phyloP scores from a whole-genome alignment of 2,888 invertebrate genomes.

The Odontocerum albicorne region DNA sequence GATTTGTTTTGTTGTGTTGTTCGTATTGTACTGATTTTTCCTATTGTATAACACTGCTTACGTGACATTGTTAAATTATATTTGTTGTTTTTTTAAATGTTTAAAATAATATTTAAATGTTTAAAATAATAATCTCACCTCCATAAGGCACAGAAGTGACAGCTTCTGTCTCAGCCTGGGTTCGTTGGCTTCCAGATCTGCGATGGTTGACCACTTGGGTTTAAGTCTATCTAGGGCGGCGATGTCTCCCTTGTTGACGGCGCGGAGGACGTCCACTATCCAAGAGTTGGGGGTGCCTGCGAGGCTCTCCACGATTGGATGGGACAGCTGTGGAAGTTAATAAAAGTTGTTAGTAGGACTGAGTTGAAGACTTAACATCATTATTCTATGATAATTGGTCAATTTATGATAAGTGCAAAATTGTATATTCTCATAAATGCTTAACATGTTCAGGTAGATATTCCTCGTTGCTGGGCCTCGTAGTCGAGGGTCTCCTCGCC shows the following conservation, averaged over 20 bases:
- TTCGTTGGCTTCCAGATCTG: constrained; percentile 69
- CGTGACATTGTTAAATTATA: too few relatives aligned
- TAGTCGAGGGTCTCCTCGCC: too few relatives aligned
- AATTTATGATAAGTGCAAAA: background rate
- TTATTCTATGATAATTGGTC: background rate
- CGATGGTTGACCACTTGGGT: constrained; percentile 75
- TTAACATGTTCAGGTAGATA: too few relatives aligned
- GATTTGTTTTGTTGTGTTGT: too few relatives aligned
- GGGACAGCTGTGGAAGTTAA: constrained; percentile 77
- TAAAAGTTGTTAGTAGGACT: too few relatives aligned
- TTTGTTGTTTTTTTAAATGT: too few relatives aligned
- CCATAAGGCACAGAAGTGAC: constrained; percentile 94
- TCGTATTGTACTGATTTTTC: too few relatives aligned
- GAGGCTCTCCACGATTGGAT: constrained; percentile 88
- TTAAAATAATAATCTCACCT: too few relatives aligned
- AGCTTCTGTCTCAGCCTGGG: constrained; percentile 84
- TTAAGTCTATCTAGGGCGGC: constrained; percentile 63
- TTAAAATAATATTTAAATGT: too few relatives aligned
- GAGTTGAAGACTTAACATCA: background rate
- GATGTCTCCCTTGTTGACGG: constrained; percentile 86
- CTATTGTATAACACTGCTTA: too few relatives aligned
- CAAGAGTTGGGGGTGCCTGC: constrained; percentile 82
- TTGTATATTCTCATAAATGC: too few relatives aligned
- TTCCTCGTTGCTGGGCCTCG: too few relatives aligned
- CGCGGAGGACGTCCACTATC: constrained; percentile 82